Conservation (phyloP, 2,888 invertebrate species). For the Amorpha juglandis region DNA sequence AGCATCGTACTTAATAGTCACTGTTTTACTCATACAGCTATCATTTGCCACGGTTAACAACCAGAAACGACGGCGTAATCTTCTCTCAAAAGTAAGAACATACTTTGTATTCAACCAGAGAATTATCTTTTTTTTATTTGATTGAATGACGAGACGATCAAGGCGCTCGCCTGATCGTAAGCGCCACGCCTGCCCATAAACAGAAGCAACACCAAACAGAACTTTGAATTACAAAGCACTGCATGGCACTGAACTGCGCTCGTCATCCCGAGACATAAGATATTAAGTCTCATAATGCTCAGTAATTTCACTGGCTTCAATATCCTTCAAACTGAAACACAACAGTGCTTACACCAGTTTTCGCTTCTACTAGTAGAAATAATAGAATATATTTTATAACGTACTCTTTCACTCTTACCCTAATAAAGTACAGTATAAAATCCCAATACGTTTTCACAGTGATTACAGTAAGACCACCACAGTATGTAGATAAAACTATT, state of each 20-base stretch:
- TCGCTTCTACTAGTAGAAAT: too few relatives aligned
- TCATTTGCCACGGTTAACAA: neutral
- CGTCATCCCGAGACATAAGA: too few relatives aligned
- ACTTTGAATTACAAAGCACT: too few relatives aligned
- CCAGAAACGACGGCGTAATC: neutral
- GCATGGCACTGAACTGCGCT: too few relatives aligned
- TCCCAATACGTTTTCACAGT: neutral
- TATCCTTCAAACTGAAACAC: too few relatives aligned
- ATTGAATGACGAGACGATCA: too few relatives aligned
- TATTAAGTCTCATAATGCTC: too few relatives aligned
- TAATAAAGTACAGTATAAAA: neutral
- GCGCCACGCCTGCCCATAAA: too few relatives aligned
- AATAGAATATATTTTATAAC: neutral
- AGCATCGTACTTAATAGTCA: neutral
- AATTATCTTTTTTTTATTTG: neutral
- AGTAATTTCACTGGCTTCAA: too few relatives aligned
- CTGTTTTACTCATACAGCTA: neutral
- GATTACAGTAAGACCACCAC: neutral
- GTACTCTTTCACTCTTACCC: neutral
- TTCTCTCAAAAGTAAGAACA: neutral
- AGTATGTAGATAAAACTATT: conserved; percentile 19
- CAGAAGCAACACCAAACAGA: too few relatives aligned
- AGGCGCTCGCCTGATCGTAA: too few relatives aligned
- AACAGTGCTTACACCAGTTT: too few relatives aligned
- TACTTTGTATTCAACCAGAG: neutral